Evolutionary conservation across 2,797 vertebrate genomes (phyloP), one percentile per base, ranked within the genome.

Genomic region (Gallinago nigripennis): DNA sequence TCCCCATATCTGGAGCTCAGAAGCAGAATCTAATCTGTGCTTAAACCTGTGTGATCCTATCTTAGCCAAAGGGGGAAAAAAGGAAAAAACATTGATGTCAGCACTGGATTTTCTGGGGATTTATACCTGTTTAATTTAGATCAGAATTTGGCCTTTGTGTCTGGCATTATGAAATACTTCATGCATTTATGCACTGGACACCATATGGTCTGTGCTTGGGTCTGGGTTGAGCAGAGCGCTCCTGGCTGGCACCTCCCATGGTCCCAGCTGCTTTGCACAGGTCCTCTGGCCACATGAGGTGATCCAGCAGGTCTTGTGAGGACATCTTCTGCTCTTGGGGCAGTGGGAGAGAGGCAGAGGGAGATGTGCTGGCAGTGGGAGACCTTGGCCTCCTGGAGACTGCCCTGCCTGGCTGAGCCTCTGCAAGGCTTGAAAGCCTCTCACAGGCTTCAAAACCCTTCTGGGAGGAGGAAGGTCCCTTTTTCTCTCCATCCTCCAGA

Each of bases 71-170:
- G 57, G 25, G 16, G 19, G 25, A 72, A 17, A 7, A 4, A 10
- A 3, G 3, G 33, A 75, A 80, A 92, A 27, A 24, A 0, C 45
- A 83, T 9, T 84, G 80, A 88, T 96, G 80, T 84, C 71, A 88
- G 73, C 51, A 6, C 65, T 56, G 82, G 48, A 27, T 70, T 92
- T 92, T 80, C 48, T 71, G 79, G 82, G 84, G 80, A 70, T 86
- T 92, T 90, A 37, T 46, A 79, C 63, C 80, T 83, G 54, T 93
- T 94, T 78, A 78, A 79, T 92, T 95, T 76, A 63, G 61, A 84
- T 73, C 58, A 94, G 82, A 81, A 45, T 39, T 50, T 69, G 76
- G 68, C 91, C 61, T 93, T 90, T 90, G 66, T 70, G 73, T 25
- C 72, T 91, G 86, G 43, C 0, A 0, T 83, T 92, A 33, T 9